Percentiles rank a stretch among this genome's conserved stretches.
Conservation (phyloP, 2,797 vertebrate species). For the Mormyrops attenuatus region DNA sequence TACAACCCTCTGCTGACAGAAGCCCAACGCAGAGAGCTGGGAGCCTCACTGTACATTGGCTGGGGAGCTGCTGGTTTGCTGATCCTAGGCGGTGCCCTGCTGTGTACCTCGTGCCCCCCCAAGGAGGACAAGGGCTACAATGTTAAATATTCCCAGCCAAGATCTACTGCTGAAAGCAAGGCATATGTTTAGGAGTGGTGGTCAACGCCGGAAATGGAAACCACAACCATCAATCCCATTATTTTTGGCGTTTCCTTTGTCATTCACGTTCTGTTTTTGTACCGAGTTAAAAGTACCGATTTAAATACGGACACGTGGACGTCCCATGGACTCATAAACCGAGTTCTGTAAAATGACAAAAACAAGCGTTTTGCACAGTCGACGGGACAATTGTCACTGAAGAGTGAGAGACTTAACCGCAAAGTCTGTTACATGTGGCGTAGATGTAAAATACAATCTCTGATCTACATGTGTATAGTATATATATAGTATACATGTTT, state of each 20-base stretch:
- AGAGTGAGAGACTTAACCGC: not conserved
- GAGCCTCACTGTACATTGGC: constrained; percentile 74
- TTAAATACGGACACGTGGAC: not conserved
- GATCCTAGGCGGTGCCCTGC: constrained; percentile 71
- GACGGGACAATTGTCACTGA: not conserved
- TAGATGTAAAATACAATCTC: not conserved
- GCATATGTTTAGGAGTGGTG: constrained; percentile 30
- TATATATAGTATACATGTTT: not conserved
- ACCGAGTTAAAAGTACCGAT: not conserved
- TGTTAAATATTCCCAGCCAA: constrained; percentile 49
- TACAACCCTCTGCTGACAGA: constrained; percentile 69
- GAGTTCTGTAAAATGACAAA: not conserved
- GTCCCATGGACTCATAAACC: not conserved
- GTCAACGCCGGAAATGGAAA: not conserved
- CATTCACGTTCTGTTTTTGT: not conserved
- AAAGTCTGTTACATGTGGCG: not conserved
- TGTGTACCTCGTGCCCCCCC: constrained; percentile 62
- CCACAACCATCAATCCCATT: not conserved
- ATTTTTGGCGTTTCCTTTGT: not conserved
- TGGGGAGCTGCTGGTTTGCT: constrained; percentile 71
- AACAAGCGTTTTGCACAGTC: not conserved
- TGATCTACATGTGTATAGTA: not conserved
- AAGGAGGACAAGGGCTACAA: constrained; percentile 32
- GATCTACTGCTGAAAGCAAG: constrained; percentile 41
- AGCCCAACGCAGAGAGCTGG: constrained; percentile 68